Evolutionary conservation across 1,140 invertebrate genomes (phyloP).

Genomic region (Bombus consobrinus): DNA sequence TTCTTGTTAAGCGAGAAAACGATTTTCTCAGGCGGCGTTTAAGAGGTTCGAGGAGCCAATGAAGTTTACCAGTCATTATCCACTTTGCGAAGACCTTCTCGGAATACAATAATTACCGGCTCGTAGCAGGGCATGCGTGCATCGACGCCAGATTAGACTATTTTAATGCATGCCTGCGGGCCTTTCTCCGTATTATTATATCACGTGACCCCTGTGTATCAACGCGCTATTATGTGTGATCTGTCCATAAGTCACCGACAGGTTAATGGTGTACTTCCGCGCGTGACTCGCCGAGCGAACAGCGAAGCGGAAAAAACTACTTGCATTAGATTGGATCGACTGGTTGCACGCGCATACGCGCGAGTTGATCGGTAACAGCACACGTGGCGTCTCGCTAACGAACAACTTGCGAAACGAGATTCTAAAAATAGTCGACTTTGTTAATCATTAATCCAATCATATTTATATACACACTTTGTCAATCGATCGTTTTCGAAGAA

Average conservation of each 20-base stretch:
- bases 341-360: neutral
- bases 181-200: conserved; percentile 31
- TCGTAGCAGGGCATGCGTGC: conserved; percentile 13
- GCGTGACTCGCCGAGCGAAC: conserved; percentile 34
- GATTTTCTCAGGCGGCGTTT: neutral
- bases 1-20: neutral
- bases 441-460: too few relatives aligned
- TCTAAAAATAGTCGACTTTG: neutral
- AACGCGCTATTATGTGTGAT: conserved; percentile 43
- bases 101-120: conserved; percentile 31
- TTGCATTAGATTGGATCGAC: conserved; percentile 41
- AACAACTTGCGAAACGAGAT: neutral
- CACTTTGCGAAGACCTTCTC: conserved; percentile 35
- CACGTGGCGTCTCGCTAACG: neutral
- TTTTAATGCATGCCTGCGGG: conserved; percentile 37
- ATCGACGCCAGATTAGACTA: conserved; percentile 34
- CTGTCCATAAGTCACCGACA: conserved; percentile 68
- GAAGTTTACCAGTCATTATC: conserved; percentile 27
- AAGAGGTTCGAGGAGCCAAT: conserved; percentile 14
- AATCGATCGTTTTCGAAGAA: too few relatives aligned
- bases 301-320: conserved; percentile 43
- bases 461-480: too few relatives aligned
- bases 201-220: conserved; percentile 41
- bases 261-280: conserved; percentile 65
- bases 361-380: neutral